Evolutionary conservation across 2,888 invertebrate genomes (phyloP).

Genomic region (Lordiphosa andalusiaca): DNA sequence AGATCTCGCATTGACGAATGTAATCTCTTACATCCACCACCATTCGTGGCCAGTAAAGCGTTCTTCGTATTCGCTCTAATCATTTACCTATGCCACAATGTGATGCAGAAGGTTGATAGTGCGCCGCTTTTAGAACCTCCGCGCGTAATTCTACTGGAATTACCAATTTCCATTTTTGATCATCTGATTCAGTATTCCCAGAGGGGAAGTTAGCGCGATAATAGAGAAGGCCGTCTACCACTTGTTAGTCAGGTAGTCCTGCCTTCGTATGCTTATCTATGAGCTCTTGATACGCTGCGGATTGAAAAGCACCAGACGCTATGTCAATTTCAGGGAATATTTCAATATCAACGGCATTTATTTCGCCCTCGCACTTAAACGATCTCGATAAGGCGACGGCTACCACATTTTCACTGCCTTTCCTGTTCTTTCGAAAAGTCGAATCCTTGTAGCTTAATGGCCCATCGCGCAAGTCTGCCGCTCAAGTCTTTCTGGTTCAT

Average conservation of each 20-base stretch:
- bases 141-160: too few species aligned
- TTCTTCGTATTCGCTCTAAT: background rate
- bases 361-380: background rate
- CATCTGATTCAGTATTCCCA: too few species aligned
- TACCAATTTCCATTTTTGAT: too few species aligned
- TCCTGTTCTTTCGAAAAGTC: background rate
- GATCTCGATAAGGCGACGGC: constrained; percentile 1
- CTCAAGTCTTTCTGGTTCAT: constrained; percentile 10
- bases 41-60: background rate
- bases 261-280: background rate
- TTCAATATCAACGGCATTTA: background rate
- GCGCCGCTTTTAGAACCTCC: too few species aligned
- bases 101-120: too few species aligned
- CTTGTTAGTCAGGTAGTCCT: too few species aligned
- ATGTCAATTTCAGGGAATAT: background rate
- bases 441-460: background rate
- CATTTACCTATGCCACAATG: background rate
- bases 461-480: background rate
- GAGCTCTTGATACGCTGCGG: background rate
- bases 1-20: background rate
- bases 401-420: background rate
- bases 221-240: too few species aligned
- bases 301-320: background rate
- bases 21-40: background rate
- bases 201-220: too few species aligned